Evolutionary conservation across 2,888 invertebrate genomes (phyloP).

Genomic region (Mantis religiosa): DNA sequence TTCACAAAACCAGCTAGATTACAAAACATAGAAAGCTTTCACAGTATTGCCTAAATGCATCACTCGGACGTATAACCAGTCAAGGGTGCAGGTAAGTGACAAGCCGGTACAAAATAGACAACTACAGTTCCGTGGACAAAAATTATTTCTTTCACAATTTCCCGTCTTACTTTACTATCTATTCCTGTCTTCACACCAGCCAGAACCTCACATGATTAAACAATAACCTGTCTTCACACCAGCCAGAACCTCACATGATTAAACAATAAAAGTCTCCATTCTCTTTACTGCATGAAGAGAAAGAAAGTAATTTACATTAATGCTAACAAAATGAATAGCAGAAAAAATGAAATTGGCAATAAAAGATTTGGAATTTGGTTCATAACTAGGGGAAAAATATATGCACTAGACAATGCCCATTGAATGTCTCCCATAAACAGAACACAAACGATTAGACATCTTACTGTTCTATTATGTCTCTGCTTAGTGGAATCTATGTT

Average conservation of each 20-base stretch:
- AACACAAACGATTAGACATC: neutral
- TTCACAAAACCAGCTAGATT: slow-evolving; percentile 32
- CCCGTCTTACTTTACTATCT: neutral
- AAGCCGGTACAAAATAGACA: neutral
- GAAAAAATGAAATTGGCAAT: neutral
- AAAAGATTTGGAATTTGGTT: neutral
- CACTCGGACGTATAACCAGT: neutral
- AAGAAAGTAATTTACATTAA: neutral
- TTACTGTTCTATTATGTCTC: neutral
- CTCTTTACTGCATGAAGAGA: neutral
- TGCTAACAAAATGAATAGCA: neutral
- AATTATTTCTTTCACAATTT: neutral
- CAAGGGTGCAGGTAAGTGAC: slow-evolving; percentile 5
- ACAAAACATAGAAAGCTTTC: slow-evolving; percentile 31
- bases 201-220: neutral
- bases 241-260: neutral
- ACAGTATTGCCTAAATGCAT: slow-evolving; percentile 16
- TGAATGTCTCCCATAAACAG: neutral
- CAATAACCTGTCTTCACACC: neutral
- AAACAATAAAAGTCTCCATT: neutral
- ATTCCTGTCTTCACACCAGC: neutral
- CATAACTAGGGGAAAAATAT: neutral
- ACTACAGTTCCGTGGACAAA: slow-evolving; percentile 4
- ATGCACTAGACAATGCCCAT: neutral
- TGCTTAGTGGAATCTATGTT: neutral